phyloP scores from a whole-genome alignment of 2,888 invertebrate genomes.

The Stenodera caucasica region DNA sequence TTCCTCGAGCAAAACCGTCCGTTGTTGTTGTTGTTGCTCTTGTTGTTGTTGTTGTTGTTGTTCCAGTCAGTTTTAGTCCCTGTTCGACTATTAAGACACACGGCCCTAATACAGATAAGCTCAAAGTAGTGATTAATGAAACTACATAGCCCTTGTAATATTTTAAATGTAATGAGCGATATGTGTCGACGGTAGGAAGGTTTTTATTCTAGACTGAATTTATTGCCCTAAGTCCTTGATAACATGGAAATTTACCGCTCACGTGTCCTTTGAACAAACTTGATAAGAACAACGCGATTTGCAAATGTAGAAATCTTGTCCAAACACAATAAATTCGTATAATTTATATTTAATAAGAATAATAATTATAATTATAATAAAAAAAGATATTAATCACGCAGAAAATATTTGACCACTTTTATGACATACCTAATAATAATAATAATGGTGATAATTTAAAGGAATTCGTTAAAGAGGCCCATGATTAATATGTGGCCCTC shows the following conservation, averaged over 20 bases:
- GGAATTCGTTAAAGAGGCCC: constrained; percentile 25
- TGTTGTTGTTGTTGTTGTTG: background rate
- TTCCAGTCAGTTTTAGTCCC: constrained; percentile 38
- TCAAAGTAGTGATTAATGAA: constrained; percentile 44
- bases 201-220: constrained; percentile 31
- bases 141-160: constrained; percentile 37
- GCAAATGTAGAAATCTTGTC: constrained; percentile 29
- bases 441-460: background rate
- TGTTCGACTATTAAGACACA: constrained; percentile 51
- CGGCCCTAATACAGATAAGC: constrained; percentile 46
- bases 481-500: constrained; percentile 27
- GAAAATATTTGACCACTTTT: background rate
- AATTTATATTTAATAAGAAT: constrained; percentile 9
- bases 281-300: constrained; percentile 16
- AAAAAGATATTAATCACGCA: constrained; percentile 20
- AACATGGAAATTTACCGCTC: constrained; percentile 28
- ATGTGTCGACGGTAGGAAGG: constrained; percentile 33
- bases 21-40: constrained; percentile 16
- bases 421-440: too few relatives aligned
- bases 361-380: too few relatives aligned
- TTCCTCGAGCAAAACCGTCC: constrained; percentile 50
- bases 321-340: constrained; percentile 21
- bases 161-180: constrained; percentile 45
- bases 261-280: constrained; percentile 24
- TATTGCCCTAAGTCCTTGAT: constrained; percentile 28